These are phyloP conservation scores for Halcyon smyrnensis DNA, from an alignment of 2,797 vertebrate genomes.

Conservation along the genomic window DNA sequence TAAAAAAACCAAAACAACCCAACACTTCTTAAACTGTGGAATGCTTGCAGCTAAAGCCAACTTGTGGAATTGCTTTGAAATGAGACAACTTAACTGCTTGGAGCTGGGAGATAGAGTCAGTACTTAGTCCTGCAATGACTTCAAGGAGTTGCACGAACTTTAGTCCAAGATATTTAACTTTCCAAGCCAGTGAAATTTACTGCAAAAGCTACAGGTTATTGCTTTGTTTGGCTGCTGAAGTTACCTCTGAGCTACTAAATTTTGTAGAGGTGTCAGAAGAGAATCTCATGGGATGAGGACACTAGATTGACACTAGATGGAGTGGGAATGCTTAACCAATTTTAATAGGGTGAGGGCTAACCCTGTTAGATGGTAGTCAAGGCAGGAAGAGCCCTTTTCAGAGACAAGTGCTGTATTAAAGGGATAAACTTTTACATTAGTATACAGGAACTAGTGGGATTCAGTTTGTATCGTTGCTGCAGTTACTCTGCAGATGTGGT, in stretches of 20 bases:
- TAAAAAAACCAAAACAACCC: not conserved
- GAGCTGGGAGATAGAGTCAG: conserved; percentile 7
- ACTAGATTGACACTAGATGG: not conserved
- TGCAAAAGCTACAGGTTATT: conserved; percentile 34
- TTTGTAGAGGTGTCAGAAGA: conserved; percentile 26
- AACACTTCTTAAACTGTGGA: conserved; percentile 42
- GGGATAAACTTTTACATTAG: not conserved
- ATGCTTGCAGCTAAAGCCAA: conserved; percentile 38
- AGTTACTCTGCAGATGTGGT: conserved; percentile 45
- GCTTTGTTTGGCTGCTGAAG: conserved; percentile 26
- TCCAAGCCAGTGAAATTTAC: conserved; percentile 25
- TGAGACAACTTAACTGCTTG: not conserved
- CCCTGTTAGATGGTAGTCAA: not conserved
- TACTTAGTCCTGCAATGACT: not conserved
- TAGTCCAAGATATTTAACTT: conserved; percentile 33
- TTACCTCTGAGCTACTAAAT: conserved; percentile 13
- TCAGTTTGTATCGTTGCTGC: not conserved
- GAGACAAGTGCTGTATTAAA: not conserved
- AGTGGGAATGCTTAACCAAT: not conserved
- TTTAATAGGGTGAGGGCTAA: not conserved
- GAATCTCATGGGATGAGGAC: not conserved
- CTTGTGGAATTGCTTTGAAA: conserved; percentile 43
- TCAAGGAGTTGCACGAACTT: not conserved
- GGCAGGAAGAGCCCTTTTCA: not conserved
- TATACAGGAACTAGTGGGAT: not conserved